Conservation (phyloP, 2,113 vertebrate species). For the Zosterops hypoxanthus region DNA sequence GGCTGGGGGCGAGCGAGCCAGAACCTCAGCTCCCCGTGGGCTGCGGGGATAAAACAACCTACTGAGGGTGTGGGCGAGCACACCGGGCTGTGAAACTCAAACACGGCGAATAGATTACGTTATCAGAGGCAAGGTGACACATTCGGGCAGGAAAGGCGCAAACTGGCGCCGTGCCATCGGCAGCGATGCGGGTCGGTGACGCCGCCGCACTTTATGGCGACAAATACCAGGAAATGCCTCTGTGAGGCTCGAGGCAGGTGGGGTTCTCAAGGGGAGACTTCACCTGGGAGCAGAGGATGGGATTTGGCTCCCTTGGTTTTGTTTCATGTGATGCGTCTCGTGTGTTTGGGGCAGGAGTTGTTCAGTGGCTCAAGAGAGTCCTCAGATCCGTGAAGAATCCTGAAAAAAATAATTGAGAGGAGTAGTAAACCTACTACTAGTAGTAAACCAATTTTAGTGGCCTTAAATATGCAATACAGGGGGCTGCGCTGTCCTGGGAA, state of each 20-base stretch:
- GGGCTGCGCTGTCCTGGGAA: rapidly evolving
- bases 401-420: background rate
- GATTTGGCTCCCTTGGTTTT: background rate
- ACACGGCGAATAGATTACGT: background rate
- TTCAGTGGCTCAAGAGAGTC: background rate
- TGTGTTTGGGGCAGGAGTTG: background rate
- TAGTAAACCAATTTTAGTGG: background rate
- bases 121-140: background rate
- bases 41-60: background rate
- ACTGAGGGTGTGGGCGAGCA: background rate
- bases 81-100: background rate
- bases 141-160: background rate
- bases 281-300: background rate
- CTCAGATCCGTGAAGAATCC: background rate
- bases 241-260: background rate
- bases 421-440: background rate
- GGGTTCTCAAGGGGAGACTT: background rate
- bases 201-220: rapidly evolving
- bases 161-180: background rate
- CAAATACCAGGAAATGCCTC: background rate
- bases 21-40: rapidly evolving
- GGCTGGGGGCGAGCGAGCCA: background rate
- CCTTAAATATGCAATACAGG: background rate
- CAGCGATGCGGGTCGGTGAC: rapidly evolving
- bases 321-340: background rate